Evolutionary conservation across 2,888 invertebrate genomes (phyloP).

Genomic region (Melanostoma mellinum): DNA sequence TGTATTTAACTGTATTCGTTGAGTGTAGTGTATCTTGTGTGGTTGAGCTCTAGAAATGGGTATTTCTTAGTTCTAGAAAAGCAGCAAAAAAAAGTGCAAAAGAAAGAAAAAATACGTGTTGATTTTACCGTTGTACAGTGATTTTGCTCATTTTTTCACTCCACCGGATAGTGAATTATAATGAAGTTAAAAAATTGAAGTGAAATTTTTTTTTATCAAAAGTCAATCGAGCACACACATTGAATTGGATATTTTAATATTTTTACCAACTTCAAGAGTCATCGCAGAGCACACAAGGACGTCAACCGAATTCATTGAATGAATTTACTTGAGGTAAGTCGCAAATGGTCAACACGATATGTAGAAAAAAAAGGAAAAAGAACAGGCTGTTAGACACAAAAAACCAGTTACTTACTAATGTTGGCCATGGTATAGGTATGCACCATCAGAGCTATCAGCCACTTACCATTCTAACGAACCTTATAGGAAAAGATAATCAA

Average conservation of each 20-base stretch:
- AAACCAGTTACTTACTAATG: slow-evolving; percentile 58
- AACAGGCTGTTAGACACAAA: slow-evolving; percentile 33
- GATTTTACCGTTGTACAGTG: slow-evolving; percentile 53
- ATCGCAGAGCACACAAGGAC: slow-evolving; percentile 45
- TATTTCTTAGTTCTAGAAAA: slow-evolving; percentile 23
- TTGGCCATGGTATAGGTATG: slow-evolving; percentile 42
- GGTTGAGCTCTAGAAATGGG: slow-evolving; percentile 48
- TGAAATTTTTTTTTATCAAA: slow-evolving; percentile 5
- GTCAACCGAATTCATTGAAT: slow-evolving; percentile 62
- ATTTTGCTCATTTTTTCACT: slow-evolving; percentile 15
- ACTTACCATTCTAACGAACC: slow-evolving; percentile 51
- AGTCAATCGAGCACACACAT: background rate
- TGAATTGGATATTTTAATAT: slow-evolving; percentile 57
- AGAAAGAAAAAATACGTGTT: slow-evolving; percentile 37
- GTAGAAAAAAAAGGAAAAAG: slow-evolving; percentile 37
- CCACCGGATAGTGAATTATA: slow-evolving; percentile 1
- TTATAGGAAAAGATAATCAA: slow-evolving; percentile 64
- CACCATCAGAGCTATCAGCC: slow-evolving; percentile 54
- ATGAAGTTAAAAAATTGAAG: slow-evolving; percentile 23
- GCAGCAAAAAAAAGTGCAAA: slow-evolving; percentile 26
- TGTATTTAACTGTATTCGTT: slow-evolving; percentile 29
- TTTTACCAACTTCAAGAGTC: slow-evolving; percentile 38
- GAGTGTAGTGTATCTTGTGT: slow-evolving; percentile 48
- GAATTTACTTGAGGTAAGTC: slow-evolving; percentile 65
- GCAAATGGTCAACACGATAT: slow-evolving; percentile 56